Evolutionary conservation across 2,888 invertebrate genomes (phyloP).

Genomic region (Melikaiella ostensackeni): DNA sequence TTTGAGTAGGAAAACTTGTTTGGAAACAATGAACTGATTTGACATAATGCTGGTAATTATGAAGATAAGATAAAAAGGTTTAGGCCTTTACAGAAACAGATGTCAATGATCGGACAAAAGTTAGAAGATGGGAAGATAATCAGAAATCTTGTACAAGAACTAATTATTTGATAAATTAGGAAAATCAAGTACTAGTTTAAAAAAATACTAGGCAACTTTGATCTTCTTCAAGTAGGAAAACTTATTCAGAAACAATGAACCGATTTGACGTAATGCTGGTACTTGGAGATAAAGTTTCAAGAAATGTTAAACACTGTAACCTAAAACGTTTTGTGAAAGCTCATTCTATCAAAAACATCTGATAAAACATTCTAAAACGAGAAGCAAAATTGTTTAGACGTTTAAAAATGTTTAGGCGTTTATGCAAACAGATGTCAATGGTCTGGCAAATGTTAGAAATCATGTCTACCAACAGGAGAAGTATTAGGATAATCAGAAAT

Average conservation of each 20-base stretch:
- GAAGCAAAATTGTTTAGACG: constrained; percentile 18
- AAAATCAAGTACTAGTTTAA: too few relatives aligned
- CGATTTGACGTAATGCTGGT: constrained; percentile 26
- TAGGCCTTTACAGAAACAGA: background rate
- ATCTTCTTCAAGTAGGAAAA: too few relatives aligned
- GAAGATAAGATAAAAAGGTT: constrained; percentile 1
- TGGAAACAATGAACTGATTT: too few relatives aligned
- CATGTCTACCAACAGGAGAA: too few relatives aligned
- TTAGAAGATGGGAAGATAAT: too few relatives aligned
- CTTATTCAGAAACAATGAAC: background rate
- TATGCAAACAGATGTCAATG: constrained; percentile 1
- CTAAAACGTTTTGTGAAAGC: constrained; percentile 8
- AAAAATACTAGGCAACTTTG: too few relatives aligned
- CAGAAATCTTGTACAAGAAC: too few relatives aligned
- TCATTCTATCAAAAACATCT: constrained; percentile 13
- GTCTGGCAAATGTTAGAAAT: background rate
- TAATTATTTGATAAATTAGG: too few relatives aligned
- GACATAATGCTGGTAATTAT: too few relatives aligned
- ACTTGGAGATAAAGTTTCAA: constrained; percentile 22
- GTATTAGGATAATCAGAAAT: constrained; percentile 18
- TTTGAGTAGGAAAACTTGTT: too few relatives aligned
- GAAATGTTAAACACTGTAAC: constrained; percentile 16
- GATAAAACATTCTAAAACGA: background rate
- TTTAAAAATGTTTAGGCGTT: constrained; percentile 27
- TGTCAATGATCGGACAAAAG: too few relatives aligned